phyloP scores from a whole-genome alignment of 2,797 vertebrate species.

The Sebastes alutus region DNA sequence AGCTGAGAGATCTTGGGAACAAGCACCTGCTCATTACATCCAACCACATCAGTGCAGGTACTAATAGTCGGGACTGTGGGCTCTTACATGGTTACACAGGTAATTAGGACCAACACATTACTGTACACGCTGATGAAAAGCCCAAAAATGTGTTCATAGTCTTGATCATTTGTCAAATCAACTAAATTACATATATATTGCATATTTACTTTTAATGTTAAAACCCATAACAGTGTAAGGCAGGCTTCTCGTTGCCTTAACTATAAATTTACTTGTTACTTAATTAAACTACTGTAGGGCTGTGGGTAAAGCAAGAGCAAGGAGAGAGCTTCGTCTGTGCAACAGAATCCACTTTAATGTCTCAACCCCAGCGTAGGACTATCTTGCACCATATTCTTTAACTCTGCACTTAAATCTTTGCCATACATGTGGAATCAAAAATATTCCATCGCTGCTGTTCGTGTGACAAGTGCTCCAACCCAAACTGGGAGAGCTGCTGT shows the following conservation, averaged over 20 bases:
- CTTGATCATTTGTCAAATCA: background rate
- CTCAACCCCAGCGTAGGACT: no score
- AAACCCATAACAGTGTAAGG: no score
- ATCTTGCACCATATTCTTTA: background rate
- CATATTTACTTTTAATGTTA: background rate
- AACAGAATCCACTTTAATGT: no score
- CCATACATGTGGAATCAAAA: conserved; percentile 4
- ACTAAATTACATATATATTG: background rate
- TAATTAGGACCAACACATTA: conserved; percentile 39
- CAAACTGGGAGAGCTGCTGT: conserved; percentile 34
- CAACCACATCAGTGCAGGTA: conserved; percentile 68
- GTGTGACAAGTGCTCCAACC: conserved; percentile 42
- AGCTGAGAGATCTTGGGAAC: conserved; percentile 44
- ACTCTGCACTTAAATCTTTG: background rate
- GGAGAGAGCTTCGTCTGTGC: no score
- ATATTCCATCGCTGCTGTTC: conserved; percentile 19
- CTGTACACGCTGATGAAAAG: background rate
- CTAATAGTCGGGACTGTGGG: conserved; percentile 43
- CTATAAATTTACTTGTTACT: no score
- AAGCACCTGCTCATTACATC: conserved; percentile 75
- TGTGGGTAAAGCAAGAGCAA: no score
- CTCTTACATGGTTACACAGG: conserved; percentile 30
- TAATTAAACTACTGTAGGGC: no score
- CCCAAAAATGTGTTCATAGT: background rate
- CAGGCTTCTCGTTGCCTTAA: no score